Conservation (phyloP, 2,888 invertebrate species). For the Alloplasta piceator region DNA sequence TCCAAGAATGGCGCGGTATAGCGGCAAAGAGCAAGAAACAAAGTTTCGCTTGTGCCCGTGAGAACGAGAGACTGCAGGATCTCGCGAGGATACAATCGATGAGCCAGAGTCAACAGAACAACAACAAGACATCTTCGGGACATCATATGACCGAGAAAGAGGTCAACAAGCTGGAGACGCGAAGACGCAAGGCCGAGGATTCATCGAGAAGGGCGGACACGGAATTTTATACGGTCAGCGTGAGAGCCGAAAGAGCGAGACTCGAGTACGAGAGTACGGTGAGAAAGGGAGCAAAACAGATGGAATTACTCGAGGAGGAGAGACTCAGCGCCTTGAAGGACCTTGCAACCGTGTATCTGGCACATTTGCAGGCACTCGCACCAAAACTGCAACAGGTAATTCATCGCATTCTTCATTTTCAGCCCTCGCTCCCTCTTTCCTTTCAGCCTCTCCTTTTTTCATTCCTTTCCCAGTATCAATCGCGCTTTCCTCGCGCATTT, state of each 20-base stretch:
- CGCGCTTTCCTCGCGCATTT: too few relatives aligned
- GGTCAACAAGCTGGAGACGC: slow-evolving; percentile 92
- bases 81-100: slow-evolving; percentile 85
- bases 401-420: neutral
- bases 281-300: slow-evolving; percentile 92
- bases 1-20: slow-evolving; percentile 93
- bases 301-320: slow-evolving; percentile 96
- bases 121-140: slow-evolving; percentile 81
- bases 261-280: slow-evolving; percentile 97
- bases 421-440: too few relatives aligned
- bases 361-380: slow-evolving; percentile 88
- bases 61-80: slow-evolving; percentile 96
- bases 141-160: slow-evolving; percentile 86
- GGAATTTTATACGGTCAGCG: slow-evolving; percentile 96
- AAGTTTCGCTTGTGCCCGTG: slow-evolving; percentile 93
- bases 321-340: slow-evolving; percentile 92
- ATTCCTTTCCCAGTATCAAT: too few relatives aligned
- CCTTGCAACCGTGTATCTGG: slow-evolving; percentile 85
- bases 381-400: slow-evolving; percentile 90
- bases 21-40: slow-evolving; percentile 96
- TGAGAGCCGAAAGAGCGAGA: slow-evolving; percentile 94
- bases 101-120: slow-evolving; percentile 85
- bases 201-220: slow-evolving; percentile 95
- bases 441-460: too few relatives aligned
- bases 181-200: slow-evolving; percentile 95